Base-by-base conservation (phyloP, 53 echinoderm and acorn worm genomes). In the Luidia sarsii region DNA sequence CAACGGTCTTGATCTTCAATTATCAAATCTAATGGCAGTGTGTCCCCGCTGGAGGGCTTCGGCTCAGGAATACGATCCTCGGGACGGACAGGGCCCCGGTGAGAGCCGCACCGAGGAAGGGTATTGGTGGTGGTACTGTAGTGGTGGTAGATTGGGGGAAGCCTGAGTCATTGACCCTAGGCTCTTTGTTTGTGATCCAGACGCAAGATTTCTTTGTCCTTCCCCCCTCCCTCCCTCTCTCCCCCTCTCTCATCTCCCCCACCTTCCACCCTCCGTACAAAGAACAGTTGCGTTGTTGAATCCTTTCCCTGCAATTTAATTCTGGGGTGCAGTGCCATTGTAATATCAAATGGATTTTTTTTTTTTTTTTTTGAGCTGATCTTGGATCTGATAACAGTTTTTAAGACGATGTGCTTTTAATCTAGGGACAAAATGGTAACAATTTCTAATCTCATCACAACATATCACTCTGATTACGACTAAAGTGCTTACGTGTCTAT, bases 1-100 rank as follows among this genome's bases (percentile, higher is more conserved):
- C 54, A 19, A 54, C 15, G 23, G 35, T 37, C 25, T 21, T 50
- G n/a, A 72, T 72, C 72, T 56, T 72, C 72, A 72, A 72, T 72
- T 72, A 72, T 72, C 54, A 72, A 72, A 72, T 56, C 72, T 72
- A 72, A 72, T 72, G 55, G 72, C 9, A 50, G 56, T 72, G 30
- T 34, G 56, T 53, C 39, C 56, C 33, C 55, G 38, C 32, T 54
- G 23, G 9, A 4, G 36, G 72, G 3, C 3, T 38, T 15, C 19
- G 33, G 14, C 22, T 3, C 15, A 24, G 56, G 37, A 72, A 56
- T 54, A 54, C 39, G 72, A 72, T 72, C 27, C 3, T 9, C 18
- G 6, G 6, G 41, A 11, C 41, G 11, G n/a, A n/a, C n/a, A n/a
- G n/a, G n/a, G n/a, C n/a, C n/a, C n/a, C n/a, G n/a, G n/a, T n/a